A percentile compares a stretch with the other conserved stretches of the same genome.
phyloP scores from a whole-genome alignment of 2,797 vertebrate species.

The Parambassis ranga region DNA sequence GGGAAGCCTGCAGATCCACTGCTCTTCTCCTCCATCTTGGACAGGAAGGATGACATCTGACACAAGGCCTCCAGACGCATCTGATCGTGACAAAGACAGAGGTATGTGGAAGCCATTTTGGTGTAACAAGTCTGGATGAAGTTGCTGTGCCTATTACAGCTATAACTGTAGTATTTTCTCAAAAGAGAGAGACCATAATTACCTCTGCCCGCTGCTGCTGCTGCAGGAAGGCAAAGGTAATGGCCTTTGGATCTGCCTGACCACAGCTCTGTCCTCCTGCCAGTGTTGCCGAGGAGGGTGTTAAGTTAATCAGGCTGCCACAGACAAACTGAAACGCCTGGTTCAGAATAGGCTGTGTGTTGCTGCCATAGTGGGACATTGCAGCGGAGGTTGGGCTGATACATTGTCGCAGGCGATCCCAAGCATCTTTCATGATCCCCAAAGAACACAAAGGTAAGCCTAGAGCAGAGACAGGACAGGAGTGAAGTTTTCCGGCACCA shows the following conservation, averaged over 20 bases:
- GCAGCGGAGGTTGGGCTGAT: constrained; percentile 74
- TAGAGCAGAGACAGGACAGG: no score
- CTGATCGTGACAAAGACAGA: constrained; percentile 47
- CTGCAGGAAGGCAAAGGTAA: constrained; percentile 80
- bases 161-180: neutral
- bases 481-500: no score
- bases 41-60: constrained; percentile 84
- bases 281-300: constrained; percentile 37
- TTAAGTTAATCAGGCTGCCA: constrained; percentile 64
- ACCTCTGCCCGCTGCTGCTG: constrained; percentile 85
- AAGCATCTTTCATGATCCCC: constrained; percentile 85
- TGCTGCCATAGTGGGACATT: constrained; percentile 50
- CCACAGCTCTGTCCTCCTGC: constrained; percentile 59
- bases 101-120: no score
- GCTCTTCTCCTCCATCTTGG: constrained; percentile 83
- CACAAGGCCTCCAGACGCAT: constrained; percentile 82
- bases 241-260: constrained; percentile 79
- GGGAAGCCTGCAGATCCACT: constrained; percentile 55
- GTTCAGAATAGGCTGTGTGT: constrained; percentile 74
- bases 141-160: no score
- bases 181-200: neutral
- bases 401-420: constrained; percentile 84
- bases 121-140: neutral
- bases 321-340: constrained; percentile 82
- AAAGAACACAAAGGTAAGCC: constrained; percentile 82